Base-by-base conservation (phyloP, 2,888 invertebrate species). In the Rugalucina vietnamica region DNA sequence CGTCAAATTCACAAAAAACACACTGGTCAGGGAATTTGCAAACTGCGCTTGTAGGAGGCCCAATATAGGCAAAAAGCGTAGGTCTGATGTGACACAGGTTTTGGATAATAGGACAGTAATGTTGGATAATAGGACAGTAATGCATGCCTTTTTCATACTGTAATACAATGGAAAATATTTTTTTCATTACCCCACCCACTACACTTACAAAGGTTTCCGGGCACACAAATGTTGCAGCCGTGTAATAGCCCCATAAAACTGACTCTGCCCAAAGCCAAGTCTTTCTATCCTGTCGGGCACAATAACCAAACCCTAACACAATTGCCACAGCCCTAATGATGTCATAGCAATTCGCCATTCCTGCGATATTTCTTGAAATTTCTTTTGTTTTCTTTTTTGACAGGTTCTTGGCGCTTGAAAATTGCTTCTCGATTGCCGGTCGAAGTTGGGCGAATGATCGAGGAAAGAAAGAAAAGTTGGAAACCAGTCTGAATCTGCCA, bases 191-290 rank as follows among this genome's bases (percentile, higher is more conserved):
- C 39, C 71, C 71, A n/a, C 27, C 39, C 43, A 27, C 3, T 21
- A 3, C 1, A 24, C 32, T 79, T 77, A 85, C 88, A 73, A 88
- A 39, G 21, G 57, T 69, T 49, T 70, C 50, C 3, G 90, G 90
- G 74, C 86, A 90, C 5, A 87, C 29, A 74, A 88, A 89, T n/a
- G 85, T 71, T n/a, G 76, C 87, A 18, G 80, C 29, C 4, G 80
- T 84, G 77, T 89, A 82, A 76, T 83, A 86, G 60, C 85, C 84
- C 83, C 85, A 83, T 60, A 90, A 39, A 5, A 86, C 54, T 0
- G 88, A 80, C 39, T 89, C 89, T 69, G 81, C 82, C 79, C 88
- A 86, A 73, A 87, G 82, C 76, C 88, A 87, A 37, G 87, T 76
- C 49, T 89, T 89, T 32, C 85, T 82, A 34, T 85, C 81, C 71